Evolutionary conservation across 1,140 invertebrate genomes (phyloP).

Genomic region (Euwallacea fornicatus): DNA sequence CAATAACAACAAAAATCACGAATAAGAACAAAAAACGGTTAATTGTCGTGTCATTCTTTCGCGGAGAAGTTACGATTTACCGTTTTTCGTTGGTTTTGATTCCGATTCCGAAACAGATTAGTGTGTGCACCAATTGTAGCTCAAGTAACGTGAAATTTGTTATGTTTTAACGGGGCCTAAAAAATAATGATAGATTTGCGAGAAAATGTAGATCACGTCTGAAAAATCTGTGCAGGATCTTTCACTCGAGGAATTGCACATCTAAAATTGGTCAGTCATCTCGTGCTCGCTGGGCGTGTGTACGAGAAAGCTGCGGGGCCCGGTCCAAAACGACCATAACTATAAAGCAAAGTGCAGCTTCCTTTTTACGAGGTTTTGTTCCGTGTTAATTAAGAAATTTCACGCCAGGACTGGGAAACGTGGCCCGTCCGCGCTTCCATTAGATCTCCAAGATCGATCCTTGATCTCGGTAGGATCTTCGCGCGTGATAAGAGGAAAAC

Average conservation of each 20-base stretch:
- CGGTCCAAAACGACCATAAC: conserved; percentile 7
- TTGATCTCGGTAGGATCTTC: too few species aligned
- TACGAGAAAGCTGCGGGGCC: conserved; percentile 6
- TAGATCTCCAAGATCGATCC: too few species aligned
- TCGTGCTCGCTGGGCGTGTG: conserved; percentile 6
- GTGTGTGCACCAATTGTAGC: too few species aligned
- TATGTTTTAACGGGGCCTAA: too few species aligned
- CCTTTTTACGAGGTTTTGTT: neutral
- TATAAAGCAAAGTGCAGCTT: neutral
- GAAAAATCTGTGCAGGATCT: neutral
- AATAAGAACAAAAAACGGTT: conserved; percentile 23
- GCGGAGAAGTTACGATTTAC: conserved; percentile 13
- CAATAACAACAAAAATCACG: conserved; percentile 30
- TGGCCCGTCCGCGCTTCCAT: neutral
- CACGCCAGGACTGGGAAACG: neutral
- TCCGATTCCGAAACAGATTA: neutral
- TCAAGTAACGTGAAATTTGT: too few species aligned
- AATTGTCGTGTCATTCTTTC: conserved; percentile 3
- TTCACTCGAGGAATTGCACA: neutral
- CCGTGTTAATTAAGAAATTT: neutral
- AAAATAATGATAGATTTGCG: too few species aligned
- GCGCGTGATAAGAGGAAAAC: too few species aligned
- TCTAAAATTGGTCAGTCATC: conserved; percentile 10
- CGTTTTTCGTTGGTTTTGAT: conserved; percentile 1
- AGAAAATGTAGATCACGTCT: too few species aligned